phyloP scores from a whole-genome alignment of 1,140 invertebrate species.

The Lycorma delicatula region DNA sequence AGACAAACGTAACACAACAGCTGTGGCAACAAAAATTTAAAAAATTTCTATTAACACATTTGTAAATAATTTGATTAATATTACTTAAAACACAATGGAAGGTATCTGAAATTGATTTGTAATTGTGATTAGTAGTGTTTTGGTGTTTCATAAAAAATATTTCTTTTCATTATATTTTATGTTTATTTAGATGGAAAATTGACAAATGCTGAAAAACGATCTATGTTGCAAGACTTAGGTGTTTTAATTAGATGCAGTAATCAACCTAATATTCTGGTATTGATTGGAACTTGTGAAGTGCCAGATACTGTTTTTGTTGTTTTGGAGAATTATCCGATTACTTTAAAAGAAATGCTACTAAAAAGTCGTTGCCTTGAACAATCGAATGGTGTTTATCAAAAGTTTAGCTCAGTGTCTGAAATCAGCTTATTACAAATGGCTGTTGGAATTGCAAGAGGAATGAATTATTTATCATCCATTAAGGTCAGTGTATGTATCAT shows the following conservation, averaged over 20 bases:
- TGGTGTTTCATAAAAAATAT: too few relatives aligned
- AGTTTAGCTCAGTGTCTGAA: constrained; percentile 52
- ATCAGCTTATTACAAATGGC: constrained; percentile 46
- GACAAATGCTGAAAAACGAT: constrained; percentile 48
- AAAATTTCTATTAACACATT: too few relatives aligned
- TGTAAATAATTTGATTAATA: too few relatives aligned
- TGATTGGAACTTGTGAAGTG: constrained; percentile 72
- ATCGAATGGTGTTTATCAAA: constrained; percentile 39
- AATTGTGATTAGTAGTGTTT: too few relatives aligned
- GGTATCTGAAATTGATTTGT: too few relatives aligned
- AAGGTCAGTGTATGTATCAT: constrained; percentile 40
- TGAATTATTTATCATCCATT: constrained; percentile 52
- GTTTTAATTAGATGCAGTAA: constrained; percentile 52
- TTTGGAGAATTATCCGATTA: constrained; percentile 53
- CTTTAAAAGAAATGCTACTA: constrained; percentile 57
- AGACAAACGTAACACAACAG: too few relatives aligned
- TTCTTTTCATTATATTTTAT: constrained; percentile 8
- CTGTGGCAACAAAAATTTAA: too few relatives aligned
- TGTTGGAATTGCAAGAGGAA: constrained; percentile 50
- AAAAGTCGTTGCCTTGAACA: constrained; percentile 50
- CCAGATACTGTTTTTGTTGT: constrained; percentile 59
- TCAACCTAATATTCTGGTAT: constrained; percentile 59
- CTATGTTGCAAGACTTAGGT: constrained; percentile 65
- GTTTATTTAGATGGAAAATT: constrained; percentile 46
- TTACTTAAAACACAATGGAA: too few relatives aligned